A percentile compares a stretch with the other conserved stretches of the same genome.
phyloP scores from a whole-genome alignment of 2,888 invertebrate genomes.

The Drosophila mimica region DNA sequence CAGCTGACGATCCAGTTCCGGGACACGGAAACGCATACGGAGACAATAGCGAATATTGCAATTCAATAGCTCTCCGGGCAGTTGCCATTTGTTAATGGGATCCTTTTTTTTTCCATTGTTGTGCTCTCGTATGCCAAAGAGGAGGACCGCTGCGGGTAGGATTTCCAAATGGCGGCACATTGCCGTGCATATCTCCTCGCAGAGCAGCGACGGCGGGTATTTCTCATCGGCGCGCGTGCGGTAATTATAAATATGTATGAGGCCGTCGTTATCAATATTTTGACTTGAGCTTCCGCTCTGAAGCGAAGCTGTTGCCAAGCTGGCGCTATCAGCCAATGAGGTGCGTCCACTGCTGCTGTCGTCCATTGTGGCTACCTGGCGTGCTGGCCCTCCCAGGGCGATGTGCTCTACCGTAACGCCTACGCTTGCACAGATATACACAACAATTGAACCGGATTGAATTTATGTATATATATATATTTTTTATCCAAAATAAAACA shows the following conservation, averaged over 20 bases:
- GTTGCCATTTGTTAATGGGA: conserved; percentile 87
- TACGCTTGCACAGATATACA: conserved; percentile 9
- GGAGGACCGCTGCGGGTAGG: conserved; percentile 90
- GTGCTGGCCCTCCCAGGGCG: not conserved
- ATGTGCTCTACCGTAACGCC: not conserved
- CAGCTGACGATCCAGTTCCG: conserved; percentile 79
- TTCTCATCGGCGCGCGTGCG: conserved; percentile 69
- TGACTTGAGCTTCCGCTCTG: conserved; percentile 57
- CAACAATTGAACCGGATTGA: not conserved
- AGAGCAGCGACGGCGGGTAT: conserved; percentile 83
- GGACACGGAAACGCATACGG: conserved; percentile 91
- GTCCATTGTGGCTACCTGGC: conserved; percentile 52
- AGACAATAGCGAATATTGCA: conserved; percentile 88
- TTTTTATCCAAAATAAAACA: conserved; percentile 31
- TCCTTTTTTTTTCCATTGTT: not conserved
- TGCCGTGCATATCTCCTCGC: conserved; percentile 90
- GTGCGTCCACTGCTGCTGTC: conserved; percentile 71
- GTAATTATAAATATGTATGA: conserved; percentile 79
- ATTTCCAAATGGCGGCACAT: conserved; percentile 90
- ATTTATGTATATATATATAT: not conserved
- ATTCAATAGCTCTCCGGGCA: conserved; percentile 87
- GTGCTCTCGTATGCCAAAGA: conserved; percentile 91
- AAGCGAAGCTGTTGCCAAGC: conserved; percentile 59
- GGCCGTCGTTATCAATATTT: conserved; percentile 58
- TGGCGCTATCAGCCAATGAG: conserved; percentile 63